Conservation (phyloP, 2,888 invertebrate genomes). For the Amblyjoppa fuscipennis region DNA sequence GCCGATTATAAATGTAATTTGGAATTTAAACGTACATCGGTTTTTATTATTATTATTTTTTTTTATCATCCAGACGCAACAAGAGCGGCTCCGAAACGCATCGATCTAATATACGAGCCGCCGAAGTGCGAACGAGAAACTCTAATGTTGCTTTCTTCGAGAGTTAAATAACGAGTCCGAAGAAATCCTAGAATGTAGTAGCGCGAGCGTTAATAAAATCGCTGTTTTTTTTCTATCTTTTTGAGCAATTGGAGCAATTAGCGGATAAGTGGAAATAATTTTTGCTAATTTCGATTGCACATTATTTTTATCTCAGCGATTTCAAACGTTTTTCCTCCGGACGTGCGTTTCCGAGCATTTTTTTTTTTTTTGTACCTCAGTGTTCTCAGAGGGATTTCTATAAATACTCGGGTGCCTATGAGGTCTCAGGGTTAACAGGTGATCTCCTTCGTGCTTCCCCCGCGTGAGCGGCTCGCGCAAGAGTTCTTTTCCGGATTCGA, state of each 20-base stretch:
- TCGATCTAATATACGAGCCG: not conserved
- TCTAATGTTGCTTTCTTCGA: not conserved
- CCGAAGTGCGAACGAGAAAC: not conserved
- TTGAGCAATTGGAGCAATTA: constrained; percentile 43
- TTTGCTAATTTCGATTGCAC: not conserved
- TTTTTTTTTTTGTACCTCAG: not conserved
- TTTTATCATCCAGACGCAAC: not conserved
- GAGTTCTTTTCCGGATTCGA: constrained; percentile 66
- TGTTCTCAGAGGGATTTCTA: constrained; percentile 19
- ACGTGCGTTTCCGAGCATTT: not conserved
- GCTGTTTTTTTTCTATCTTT: constrained; percentile 14
- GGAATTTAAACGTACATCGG: not conserved
- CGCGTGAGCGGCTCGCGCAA: constrained; percentile 14
- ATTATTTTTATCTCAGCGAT: not conserved
- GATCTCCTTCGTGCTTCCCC: constrained; percentile 53
- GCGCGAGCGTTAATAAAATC: constrained; percentile 8
- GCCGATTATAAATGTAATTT: not conserved
- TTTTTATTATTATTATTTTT: constrained; percentile 1
- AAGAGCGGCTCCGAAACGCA: not conserved
- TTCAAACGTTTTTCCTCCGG: not conserved
- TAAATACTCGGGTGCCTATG: constrained; percentile 46
- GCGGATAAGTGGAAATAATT: constrained; percentile 16
- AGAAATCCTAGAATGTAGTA: constrained; percentile 9
- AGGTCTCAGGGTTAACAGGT: constrained; percentile 59
- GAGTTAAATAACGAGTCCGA: constrained; percentile 1